These are phyloP conservation scores for Bujurquina vittata DNA, from an alignment of 2,113 vertebrate species.

Conservation along the genomic window DNA sequence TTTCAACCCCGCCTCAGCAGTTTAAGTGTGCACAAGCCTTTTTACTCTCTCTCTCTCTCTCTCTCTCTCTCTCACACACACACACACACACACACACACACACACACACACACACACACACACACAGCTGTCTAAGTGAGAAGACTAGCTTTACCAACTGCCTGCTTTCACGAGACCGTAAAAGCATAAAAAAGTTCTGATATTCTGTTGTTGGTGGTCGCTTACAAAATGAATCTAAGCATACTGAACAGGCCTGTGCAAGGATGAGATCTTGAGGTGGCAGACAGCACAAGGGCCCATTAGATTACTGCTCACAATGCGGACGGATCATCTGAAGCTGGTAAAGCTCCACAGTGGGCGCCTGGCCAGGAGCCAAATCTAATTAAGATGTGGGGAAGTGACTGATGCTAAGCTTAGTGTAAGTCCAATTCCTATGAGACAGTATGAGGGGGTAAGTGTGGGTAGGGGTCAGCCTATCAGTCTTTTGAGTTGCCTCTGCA, in stretches of 20 bases:
- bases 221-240: conserved; percentile 24
- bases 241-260: not conserved
- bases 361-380: conserved; percentile 60
- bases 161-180: conserved; percentile 15
- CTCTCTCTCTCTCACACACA: no score
- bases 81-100: not conserved
- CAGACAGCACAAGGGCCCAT: conserved; percentile 34
- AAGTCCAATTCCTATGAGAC: conserved; percentile 45
- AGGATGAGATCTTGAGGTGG: not conserved
- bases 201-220: not conserved
- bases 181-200: conserved; percentile 24
- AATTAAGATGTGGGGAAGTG: conserved; percentile 71
- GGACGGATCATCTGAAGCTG: conserved; percentile 52
- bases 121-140: not conserved
- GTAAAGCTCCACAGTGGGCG: conserved; percentile 21
- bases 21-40: conserved; percentile 35
- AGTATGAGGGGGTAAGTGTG: conserved; percentile 43
- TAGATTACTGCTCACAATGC: conserved; percentile 62
- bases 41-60: not conserved
- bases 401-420: conserved; percentile 60
- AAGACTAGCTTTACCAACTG: not conserved
- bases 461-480: conserved; percentile 10
- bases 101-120: not conserved
- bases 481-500: not conserved
- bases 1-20: conserved; percentile 42